A percentile compares a stretch with the other conserved stretches of the same genome.
phyloP scores from a whole-genome alignment of 2,797 vertebrate genomes.

The Clarias pachynema region DNA sequence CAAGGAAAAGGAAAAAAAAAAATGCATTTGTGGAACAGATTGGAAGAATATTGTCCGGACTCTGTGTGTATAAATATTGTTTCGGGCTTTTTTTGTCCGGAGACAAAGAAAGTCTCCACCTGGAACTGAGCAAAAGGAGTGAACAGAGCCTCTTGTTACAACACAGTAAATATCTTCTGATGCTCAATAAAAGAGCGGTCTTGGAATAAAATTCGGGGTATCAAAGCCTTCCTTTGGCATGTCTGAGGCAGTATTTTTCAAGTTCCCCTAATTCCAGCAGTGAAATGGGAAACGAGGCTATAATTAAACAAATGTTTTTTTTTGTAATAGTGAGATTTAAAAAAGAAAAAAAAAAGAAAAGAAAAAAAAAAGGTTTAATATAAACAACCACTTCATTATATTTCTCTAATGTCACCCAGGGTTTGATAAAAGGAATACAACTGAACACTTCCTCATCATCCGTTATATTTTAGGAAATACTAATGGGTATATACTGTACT shows the following conservation, averaged over 20 bases:
- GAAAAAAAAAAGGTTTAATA: constrained; percentile 42
- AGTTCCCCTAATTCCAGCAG: constrained; percentile 50
- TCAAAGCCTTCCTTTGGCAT: constrained; percentile 54
- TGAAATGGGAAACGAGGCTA: constrained; percentile 28
- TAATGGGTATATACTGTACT: neutral
- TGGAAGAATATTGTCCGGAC: constrained; percentile 49
- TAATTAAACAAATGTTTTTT: constrained; percentile 57
- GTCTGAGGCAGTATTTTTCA: constrained; percentile 54
- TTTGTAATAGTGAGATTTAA: constrained; percentile 58
- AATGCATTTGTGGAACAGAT: constrained; percentile 53
- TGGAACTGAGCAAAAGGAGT: constrained; percentile 54
- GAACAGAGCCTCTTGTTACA: constrained; percentile 54
- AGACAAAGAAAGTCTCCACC: constrained; percentile 64
- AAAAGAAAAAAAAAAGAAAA: constrained; percentile 20
- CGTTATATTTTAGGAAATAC: neutral
- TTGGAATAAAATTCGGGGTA: constrained; percentile 60
- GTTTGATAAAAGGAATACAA: constrained; percentile 9
- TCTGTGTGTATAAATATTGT: constrained; percentile 66
- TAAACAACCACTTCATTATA: constrained; percentile 52
- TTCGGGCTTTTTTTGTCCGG: constrained; percentile 62
- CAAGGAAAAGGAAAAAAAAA: neutral
- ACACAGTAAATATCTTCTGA: constrained; percentile 61
- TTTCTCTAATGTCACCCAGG: constrained; percentile 46
- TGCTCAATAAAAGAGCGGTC: constrained; percentile 62
- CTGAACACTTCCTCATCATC: neutral